Conservation (phyloP, 2,113 vertebrate genomes). For the Talpa occidentalis region DNA sequence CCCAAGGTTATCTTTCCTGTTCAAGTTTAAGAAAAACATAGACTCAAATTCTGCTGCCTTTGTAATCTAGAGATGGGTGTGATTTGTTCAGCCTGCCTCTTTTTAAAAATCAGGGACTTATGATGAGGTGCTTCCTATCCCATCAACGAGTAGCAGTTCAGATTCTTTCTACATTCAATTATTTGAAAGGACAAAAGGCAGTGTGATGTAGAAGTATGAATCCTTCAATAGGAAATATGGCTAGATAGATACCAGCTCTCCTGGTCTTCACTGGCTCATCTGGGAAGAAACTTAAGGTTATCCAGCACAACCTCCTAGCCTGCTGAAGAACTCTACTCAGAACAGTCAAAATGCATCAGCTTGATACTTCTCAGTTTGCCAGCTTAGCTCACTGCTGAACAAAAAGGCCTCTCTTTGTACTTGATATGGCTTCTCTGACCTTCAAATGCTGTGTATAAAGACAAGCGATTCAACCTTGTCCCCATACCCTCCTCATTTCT, state of each 20-base stretch:
- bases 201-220: neutral
- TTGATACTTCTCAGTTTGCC: neutral
- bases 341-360: no score
- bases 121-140: neutral
- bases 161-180: neutral
- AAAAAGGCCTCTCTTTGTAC: neutral
- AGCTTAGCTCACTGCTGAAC: neutral
- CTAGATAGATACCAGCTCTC: neutral
- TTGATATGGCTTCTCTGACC: neutral
- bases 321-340: neutral
- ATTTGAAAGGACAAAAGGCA: neutral
- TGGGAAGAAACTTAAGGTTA: neutral
- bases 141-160: neutral
- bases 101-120: neutral
- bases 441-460: neutral
- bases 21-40: no score
- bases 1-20: neutral
- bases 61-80: neutral
- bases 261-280: neutral
- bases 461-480: accelerated
- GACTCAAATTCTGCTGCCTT: neutral
- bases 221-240: neutral
- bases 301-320: neutral
- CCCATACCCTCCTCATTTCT: no score
- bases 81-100: neutral